A percentile compares a stretch with the other conserved stretches of the same genome.
Conservation (phyloP, 2,113 vertebrate species). For the pig (Sus scrofa) region T2T-Sscrofa CM000818.6:59559001-59559500, state of each 20-base stretch:
- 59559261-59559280: not conserved
- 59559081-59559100: not conserved
- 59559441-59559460: too few relatives aligned
- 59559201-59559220: not conserved
- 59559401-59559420: too few relatives aligned
- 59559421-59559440: too few relatives aligned
- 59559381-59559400: too few relatives aligned
- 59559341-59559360: too few relatives aligned
- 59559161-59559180: not conserved
- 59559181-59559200: not conserved
- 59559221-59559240: not conserved
- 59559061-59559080: not conserved
- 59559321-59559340: too few relatives aligned
- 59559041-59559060: not conserved
- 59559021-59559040: not conserved
- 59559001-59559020: too few relatives aligned
- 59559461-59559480: too few relatives aligned
- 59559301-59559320: too few relatives aligned
- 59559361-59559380: too few relatives aligned
- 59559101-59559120: not conserved
- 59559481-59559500: too few relatives aligned
- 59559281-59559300: too few relatives aligned
- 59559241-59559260: not conserved
- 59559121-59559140: not conserved
- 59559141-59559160: not conserved